Evolutionary conservation across 37 sponge, comb jelly and placozoan genomes (phyloP), one percentile per base, ranked within the genome.

Genomic region (Tethya wilhelma): DNA sequence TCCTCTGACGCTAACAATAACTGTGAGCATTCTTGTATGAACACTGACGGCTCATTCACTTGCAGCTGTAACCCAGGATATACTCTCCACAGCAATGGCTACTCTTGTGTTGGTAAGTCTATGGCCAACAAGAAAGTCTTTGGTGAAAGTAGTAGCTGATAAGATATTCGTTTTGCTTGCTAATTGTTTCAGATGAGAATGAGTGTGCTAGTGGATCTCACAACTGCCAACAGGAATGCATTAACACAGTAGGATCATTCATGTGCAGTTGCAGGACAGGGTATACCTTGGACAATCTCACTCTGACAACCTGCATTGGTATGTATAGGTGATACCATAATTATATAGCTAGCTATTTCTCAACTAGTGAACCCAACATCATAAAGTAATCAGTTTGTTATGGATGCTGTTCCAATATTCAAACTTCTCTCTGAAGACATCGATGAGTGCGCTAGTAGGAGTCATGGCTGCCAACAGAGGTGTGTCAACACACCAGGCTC

Each of bases 31-130:
- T 39, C 29, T 32, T 85, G 85, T 42, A 53, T 26, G 1, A 77
- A 85, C 55, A 57, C 62, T 34, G 29, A 44, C 25, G 83, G 89
- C 11, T 67, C 60, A 23, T 88, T 77, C 40, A 66, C 20, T 11
- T 88, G 89, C 64, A 66, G 78, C 57, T 82, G 74, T 65, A 44
- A 69, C 40, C 33, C 69, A 56, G 78, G 83, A 1, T 82, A 82
- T 37, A 8, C 3, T 6, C 73, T 71, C 29, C 20, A 32, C 44
- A 20, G 26, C 8, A 58, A 74, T 72, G 84, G 84, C 1, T 31
- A 20, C 36, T 28, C 2, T 26, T 83, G 84, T 44, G 58, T 62
- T 30, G 81, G 69, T 79, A 23, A 20, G 66, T 42, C n/a, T n/a
- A n/a, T n/a, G n/a, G n/a, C 9, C 7, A 19, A 49, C 14, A 49